Percentiles rank a stretch among this genome's conserved stretches.
These are phyloP conservation scores for Aphis craccivora DNA, from an alignment of 1,140 invertebrate species.

Conservation along the genomic window DNA sequence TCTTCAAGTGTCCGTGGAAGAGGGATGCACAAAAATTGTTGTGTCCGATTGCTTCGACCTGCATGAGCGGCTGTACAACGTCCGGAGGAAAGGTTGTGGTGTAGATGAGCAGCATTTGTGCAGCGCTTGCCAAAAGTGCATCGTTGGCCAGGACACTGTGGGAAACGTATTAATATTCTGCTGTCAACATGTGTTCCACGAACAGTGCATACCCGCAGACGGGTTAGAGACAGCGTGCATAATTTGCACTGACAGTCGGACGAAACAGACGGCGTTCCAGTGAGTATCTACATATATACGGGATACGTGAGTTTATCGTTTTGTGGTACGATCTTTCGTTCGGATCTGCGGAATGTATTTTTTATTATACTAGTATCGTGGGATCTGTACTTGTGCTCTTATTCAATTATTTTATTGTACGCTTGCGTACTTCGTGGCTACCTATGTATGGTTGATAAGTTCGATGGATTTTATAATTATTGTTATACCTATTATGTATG, in stretches of 20 bases:
- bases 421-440: background rate
- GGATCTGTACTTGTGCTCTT: background rate
- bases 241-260: conserved; percentile 48
- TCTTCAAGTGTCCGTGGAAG: conserved; percentile 83
- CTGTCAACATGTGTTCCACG: conserved; percentile 90
- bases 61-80: conserved; percentile 80
- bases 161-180: conserved; percentile 78
- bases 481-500: background rate
- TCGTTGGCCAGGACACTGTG: background rate
- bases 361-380: background rate
- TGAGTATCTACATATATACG: background rate
- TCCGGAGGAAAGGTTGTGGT: conserved; percentile 79
- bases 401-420: conserved; percentile 10
- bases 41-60: conserved; percentile 88
- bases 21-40: conserved; percentile 88
- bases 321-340: background rate
- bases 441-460: background rate
- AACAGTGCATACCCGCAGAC: conserved; percentile 74
- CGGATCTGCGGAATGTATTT: background rate
- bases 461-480: conserved; percentile 6
- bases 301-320: background rate
- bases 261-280: conserved; percentile 10
- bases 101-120: conserved; percentile 67
- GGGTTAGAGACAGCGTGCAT: conserved; percentile 27
- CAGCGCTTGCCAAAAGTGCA: conserved; percentile 49